Evolutionary conservation across 2,113 vertebrate genomes (phyloP).

Genomic region (Oceanites oceanicus): DNA sequence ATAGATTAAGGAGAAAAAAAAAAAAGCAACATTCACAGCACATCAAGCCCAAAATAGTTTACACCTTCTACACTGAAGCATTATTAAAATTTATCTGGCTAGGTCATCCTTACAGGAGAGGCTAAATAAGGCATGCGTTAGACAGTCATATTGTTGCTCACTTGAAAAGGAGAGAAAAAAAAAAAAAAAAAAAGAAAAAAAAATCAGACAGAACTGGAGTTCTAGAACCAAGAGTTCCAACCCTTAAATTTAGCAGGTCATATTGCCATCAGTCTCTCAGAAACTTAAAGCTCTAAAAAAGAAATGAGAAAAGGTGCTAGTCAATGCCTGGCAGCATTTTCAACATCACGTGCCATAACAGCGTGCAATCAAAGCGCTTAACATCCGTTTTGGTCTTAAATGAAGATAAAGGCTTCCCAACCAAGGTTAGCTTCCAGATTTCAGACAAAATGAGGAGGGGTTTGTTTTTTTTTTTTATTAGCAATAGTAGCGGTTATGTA

Average conservation of each 20-base stretch:
- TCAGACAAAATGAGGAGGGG: background rate
- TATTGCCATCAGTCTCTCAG: conserved; percentile 80
- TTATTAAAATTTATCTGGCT: conserved; percentile 83
- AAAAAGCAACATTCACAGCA: conserved; percentile 90
- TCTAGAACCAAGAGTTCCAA: conserved; percentile 76
- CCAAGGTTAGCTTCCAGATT: background rate
- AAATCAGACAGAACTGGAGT: conserved; percentile 66
- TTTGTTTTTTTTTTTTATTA: background rate
- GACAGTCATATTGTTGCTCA: conserved; percentile 90
- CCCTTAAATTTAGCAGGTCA: conserved; percentile 77
- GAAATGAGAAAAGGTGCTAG: conserved; percentile 52
- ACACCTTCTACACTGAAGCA: conserved; percentile 88
- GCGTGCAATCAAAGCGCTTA: background rate
- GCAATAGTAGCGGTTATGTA: no score
- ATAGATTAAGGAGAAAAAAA: conserved; percentile 65
- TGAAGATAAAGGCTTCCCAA: background rate
- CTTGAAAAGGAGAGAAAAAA: conserved; percentile 67
- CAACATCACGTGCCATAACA: background rate
- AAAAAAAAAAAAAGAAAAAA: conserved; percentile 15
- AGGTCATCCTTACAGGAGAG: conserved; percentile 84
- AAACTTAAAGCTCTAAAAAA: conserved; percentile 77
- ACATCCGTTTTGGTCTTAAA: background rate
- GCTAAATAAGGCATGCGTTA: conserved; percentile 99
- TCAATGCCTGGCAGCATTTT: background rate
- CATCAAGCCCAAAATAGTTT: conserved; percentile 91